Evolutionary conservation across 2,113 vertebrate species (phyloP).

Genomic region (Spheniscus mendiculus): DNA sequence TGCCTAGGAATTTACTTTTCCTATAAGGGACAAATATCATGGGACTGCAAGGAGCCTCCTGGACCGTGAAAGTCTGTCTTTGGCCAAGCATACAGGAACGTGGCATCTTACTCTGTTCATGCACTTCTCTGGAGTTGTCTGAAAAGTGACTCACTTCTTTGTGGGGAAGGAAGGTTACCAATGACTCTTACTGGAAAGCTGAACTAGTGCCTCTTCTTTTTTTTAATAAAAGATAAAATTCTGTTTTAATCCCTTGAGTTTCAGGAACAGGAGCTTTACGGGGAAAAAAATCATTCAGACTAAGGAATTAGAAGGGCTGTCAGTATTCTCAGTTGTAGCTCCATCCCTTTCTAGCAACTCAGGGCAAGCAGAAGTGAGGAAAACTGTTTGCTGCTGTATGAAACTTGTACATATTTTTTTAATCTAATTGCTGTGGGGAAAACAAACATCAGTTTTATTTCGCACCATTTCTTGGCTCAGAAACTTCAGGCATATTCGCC

Average conservation of each 20-base stretch:
- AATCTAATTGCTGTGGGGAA: constrained; percentile 62
- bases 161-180: neutral
- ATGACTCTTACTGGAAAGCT: constrained; percentile 30
- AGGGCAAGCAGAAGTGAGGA: constrained; percentile 41
- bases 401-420: constrained; percentile 60
- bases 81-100: neutral
- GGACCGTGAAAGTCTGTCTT: neutral
- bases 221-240: neutral
- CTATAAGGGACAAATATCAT: neutral
- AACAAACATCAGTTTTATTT: constrained; percentile 67
- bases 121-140: neutral
- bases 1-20: constrained; percentile 15
- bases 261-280: neutral
- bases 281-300: neutral
- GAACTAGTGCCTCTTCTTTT: neutral
- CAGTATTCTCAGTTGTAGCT: constrained; percentile 4
- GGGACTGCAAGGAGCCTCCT: neutral
- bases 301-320: neutral
- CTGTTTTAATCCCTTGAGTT: neutral
- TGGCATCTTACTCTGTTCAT: neutral
- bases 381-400: constrained; percentile 51
- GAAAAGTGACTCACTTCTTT: constrained; percentile 26
- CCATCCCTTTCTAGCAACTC: constrained; percentile 50
- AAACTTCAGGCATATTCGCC: neutral
- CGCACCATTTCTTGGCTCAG: constrained; percentile 62